Percentiles rank a stretch among this genome's conserved stretches.
Evolutionary conservation across 2,113 vertebrate species (phyloP).

Genomic region (Mastomys coucha): DNA sequence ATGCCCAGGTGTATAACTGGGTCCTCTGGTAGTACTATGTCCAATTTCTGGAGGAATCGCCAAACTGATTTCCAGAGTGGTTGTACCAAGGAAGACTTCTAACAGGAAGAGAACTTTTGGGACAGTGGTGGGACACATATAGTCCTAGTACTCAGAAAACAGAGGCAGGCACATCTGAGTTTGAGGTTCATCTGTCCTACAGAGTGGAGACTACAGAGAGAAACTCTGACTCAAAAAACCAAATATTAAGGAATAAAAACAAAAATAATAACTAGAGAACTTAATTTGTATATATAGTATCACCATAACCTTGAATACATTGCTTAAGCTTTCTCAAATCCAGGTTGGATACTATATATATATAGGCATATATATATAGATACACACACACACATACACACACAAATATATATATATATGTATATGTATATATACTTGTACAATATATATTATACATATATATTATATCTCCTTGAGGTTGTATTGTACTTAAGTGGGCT

Average conservation of each 20-base stretch:
- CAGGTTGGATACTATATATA: neutral
- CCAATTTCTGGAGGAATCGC: too few relatives aligned
- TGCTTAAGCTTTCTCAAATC: neutral
- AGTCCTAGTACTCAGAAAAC: too few relatives aligned
- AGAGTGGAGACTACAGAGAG: too few relatives aligned
- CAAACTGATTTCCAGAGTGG: too few relatives aligned
- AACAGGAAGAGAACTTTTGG: neutral
- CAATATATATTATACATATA: too few relatives aligned
- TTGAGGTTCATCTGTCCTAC: too few relatives aligned
- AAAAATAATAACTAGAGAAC: neutral
- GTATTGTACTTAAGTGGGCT: neutral
- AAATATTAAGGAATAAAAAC: neutral
- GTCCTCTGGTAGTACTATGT: too few relatives aligned
- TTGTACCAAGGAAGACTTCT: too few relatives aligned
- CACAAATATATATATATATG: neutral
- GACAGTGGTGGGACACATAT: neutral
- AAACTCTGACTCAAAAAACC: neutral
- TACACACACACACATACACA: neutral
- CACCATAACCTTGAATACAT: neutral
- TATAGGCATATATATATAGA: neutral
- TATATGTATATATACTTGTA: neutral
- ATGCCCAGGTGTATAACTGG: too few relatives aligned
- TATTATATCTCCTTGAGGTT: neutral
- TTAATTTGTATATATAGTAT: neutral
- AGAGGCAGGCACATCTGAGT: neutral